These are phyloP conservation scores for Rhea pennata DNA, from an alignment of 2,113 vertebrate genomes.

Conservation along the genomic window DNA sequence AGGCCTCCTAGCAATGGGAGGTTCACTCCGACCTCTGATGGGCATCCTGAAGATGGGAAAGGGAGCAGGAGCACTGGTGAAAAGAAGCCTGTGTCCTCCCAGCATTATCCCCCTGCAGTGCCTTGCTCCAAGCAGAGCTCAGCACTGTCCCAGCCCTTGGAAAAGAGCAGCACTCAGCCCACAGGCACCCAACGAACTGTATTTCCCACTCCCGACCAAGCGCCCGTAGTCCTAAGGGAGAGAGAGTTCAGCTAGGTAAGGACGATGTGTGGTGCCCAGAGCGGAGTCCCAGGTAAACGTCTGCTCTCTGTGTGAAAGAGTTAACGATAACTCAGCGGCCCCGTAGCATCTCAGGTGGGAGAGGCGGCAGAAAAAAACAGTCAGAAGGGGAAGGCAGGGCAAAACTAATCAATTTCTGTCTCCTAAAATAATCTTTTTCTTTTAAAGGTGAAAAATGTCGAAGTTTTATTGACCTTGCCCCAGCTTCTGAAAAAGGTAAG, in stretches of 20 bases:
- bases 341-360: neutral
- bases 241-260: neutral
- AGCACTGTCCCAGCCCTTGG: neutral
- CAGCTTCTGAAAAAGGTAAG: constrained; percentile 97
- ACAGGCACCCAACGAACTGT: neutral
- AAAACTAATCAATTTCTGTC: neutral
- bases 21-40: no score
- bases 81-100: neutral
- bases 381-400: neutral
- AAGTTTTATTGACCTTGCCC: constrained; percentile 98
- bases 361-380: neutral
- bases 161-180: neutral
- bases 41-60: rapidly evolving
- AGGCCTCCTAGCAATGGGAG: neutral
- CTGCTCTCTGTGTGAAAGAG: neutral
- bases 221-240: neutral
- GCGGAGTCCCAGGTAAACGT: neutral
- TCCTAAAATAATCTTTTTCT: constrained; percentile 38
- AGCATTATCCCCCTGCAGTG: neutral
- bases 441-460: constrained; percentile 94
- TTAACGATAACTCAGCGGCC: rapidly evolving
- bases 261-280: rapidly evolving
- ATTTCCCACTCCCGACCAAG: rapidly evolving
- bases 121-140: neutral
- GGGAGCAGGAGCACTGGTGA: neutral